These are phyloP conservation scores for Poliocrania exsul DNA, from an alignment of 2,797 vertebrate species.

Conservation along the genomic window DNA sequence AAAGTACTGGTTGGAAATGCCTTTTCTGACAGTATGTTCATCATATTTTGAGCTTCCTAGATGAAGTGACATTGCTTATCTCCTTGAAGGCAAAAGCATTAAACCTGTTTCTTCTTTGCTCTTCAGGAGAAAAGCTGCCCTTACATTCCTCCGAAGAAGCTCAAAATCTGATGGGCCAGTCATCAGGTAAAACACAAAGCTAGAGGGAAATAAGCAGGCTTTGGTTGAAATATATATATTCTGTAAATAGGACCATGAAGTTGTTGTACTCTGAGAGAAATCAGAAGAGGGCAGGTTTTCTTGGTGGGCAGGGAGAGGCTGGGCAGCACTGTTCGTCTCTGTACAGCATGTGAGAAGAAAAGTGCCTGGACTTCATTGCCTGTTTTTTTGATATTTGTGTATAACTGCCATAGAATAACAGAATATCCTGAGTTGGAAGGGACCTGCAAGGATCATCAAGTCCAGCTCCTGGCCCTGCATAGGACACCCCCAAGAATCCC, in stretches of 20 bases:
- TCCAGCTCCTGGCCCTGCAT: not conserved
- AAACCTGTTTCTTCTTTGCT: constrained; percentile 86
- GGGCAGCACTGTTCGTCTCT: not conserved
- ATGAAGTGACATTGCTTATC: constrained; percentile 83
- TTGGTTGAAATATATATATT: not conserved
- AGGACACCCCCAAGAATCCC: not conserved
- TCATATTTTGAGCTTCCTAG: constrained; percentile 87
- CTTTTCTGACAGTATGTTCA: constrained; percentile 62
- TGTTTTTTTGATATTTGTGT: not conserved
- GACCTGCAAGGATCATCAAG: not conserved
- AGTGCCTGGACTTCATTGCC: not conserved
- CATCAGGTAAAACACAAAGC: constrained; percentile 80
- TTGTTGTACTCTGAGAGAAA: not conserved
- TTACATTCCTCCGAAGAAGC: constrained; percentile 88
- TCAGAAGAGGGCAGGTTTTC: not conserved
- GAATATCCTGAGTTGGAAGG: not conserved
- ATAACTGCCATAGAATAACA: not conserved
- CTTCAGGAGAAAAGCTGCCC: constrained; percentile 88
- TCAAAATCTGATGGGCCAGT: constrained; percentile 87
- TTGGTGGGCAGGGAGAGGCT: not conserved
- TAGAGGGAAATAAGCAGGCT: constrained; percentile 53
- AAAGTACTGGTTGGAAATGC: constrained; percentile 4
- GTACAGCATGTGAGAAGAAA: not conserved
- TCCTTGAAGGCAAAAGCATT: constrained; percentile 84
- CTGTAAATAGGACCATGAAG: not conserved